phyloP scores from a whole-genome alignment of 2,797 vertebrate genomes.

The Todus mexicanus region DNA sequence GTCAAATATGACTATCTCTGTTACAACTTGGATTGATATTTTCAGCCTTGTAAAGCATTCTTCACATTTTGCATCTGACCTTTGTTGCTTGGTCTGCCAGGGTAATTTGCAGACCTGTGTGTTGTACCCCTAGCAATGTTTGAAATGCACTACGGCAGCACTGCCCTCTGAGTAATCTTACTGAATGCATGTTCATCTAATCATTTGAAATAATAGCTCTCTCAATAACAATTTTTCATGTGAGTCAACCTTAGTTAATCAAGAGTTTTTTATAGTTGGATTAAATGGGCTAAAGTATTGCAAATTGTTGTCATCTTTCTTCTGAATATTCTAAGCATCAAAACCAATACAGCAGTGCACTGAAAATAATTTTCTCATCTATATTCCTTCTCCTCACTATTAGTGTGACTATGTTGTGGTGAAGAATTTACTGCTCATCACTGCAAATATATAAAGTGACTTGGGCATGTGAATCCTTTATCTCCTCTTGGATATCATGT shows the following conservation, averaged over 20 bases:
- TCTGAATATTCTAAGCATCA: neutral
- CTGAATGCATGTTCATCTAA: neutral
- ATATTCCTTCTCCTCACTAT: neutral
- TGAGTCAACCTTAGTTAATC: neutral
- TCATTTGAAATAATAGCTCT: neutral
- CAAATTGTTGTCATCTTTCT: neutral
- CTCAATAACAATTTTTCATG: neutral
- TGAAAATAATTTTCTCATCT: neutral
- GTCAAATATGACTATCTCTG: neutral
- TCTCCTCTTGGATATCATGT: neutral
- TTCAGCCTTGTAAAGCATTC: neutral
- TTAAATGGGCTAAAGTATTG: neutral
- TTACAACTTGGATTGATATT: neutral
- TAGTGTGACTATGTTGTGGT: neutral
- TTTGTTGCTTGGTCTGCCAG: neutral
- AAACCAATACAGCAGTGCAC: neutral
- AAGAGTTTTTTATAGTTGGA: neutral
- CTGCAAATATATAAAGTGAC: neutral
- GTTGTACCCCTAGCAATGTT: neutral
- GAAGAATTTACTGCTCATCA: neutral
- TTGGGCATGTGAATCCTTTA: neutral
- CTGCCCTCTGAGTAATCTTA: neutral
- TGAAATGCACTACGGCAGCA: neutral
- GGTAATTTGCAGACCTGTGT: neutral
- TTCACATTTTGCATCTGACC: neutral